phyloP scores from a whole-genome alignment of 2,888 invertebrate genomes.

The Oegoconia quadripuncta region DNA sequence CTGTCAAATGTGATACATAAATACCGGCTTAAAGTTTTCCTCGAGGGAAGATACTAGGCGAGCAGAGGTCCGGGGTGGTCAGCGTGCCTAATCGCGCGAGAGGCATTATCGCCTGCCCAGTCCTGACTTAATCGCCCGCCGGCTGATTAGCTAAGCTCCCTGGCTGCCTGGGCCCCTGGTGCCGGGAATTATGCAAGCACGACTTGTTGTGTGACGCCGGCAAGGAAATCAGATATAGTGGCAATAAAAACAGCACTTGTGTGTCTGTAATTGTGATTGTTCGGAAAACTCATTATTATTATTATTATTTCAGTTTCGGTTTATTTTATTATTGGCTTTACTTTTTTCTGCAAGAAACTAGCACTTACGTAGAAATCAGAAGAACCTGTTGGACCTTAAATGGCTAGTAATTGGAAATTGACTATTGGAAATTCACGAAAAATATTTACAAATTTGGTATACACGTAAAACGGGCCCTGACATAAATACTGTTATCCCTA shows the following conservation, averaged over 20 bases:
- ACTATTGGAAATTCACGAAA: no score
- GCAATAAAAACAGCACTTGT: constrained; percentile 22
- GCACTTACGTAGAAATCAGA: no score
- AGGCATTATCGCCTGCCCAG: constrained; percentile 68
- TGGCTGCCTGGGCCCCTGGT: constrained; percentile 58
- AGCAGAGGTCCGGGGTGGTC: constrained; percentile 61
- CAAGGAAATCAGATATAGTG: constrained; percentile 39
- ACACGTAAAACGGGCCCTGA: no score
- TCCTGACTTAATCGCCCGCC: constrained; percentile 65
- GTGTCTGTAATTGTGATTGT: no score
- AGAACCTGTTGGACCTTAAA: no score
- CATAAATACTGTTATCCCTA: no score
- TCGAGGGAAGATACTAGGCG: constrained; percentile 44
- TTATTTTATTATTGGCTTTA: no score
- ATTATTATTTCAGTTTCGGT: no score
- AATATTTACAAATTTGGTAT: no score
- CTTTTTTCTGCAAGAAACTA: no score
- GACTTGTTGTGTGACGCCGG: constrained; percentile 44
- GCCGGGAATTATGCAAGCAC: constrained; percentile 65
- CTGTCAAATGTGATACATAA: constrained; percentile 7
- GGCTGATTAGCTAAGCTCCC: constrained; percentile 74
- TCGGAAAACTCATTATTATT: no score
- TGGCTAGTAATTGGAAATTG: no score
- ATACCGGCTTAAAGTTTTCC: constrained; percentile 25
- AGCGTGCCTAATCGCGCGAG: constrained; percentile 71